These are phyloP conservation scores for Taenaris catops DNA, from an alignment of 2,888 invertebrate genomes.

Conservation along the genomic window DNA sequence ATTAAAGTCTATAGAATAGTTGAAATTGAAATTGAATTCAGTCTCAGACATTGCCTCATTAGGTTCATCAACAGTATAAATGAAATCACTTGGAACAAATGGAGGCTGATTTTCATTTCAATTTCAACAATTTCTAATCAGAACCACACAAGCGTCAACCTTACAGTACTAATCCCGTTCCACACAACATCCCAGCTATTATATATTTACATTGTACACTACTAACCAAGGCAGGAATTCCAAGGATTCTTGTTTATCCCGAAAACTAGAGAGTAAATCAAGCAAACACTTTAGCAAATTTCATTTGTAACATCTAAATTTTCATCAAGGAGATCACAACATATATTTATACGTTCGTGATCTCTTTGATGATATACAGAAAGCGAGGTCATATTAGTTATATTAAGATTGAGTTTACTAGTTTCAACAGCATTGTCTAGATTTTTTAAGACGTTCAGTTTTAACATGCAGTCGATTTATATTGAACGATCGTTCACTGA, in stretches of 20 bases:
- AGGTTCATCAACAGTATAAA: too few relatives aligned
- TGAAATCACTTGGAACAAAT: too few relatives aligned
- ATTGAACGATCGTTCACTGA: too few relatives aligned
- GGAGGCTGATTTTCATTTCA: constrained; percentile 3
- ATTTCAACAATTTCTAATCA: constrained; percentile 8
- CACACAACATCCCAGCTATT: constrained; percentile 39
- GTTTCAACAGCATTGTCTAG: too few relatives aligned
- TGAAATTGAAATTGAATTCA: constrained; percentile 21
- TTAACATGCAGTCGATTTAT: too few relatives aligned
- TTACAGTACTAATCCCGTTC: constrained; percentile 8
- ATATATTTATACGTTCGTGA: constrained; percentile 1
- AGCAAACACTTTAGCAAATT: constrained; percentile 55
- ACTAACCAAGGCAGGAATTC: constrained; percentile 91
- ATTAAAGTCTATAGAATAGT: constrained; percentile 10
- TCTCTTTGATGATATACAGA: constrained; percentile 8
- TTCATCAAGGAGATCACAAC: constrained; percentile 16
- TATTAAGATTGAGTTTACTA: neutral
- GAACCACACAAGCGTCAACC: constrained; percentile 7
- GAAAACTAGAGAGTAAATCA: constrained; percentile 84
- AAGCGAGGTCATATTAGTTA: constrained; percentile 1
- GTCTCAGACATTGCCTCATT: too few relatives aligned
- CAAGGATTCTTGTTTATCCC: constrained; percentile 89
- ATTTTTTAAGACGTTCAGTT: too few relatives aligned
- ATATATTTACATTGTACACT: constrained; percentile 68
- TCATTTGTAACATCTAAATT: constrained; percentile 12